Conservation (phyloP, 2,113 vertebrate genomes). For the Rousettus leschenaultii region DNA sequence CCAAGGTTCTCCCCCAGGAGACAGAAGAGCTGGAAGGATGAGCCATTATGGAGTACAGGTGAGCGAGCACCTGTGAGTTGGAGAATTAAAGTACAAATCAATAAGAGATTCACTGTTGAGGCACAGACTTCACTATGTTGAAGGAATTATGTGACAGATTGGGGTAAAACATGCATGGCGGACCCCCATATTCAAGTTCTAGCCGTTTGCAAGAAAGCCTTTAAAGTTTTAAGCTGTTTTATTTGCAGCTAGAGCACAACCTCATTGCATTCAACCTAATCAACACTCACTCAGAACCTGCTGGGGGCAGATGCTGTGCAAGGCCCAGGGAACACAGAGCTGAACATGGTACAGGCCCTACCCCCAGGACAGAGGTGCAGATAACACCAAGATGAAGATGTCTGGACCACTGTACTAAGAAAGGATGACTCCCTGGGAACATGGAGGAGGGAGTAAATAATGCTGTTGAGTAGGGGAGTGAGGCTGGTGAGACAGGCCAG, state of each 20-base stretch:
- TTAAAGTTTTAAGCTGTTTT: background rate
- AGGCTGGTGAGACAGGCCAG: background rate
- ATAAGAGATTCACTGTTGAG: background rate
- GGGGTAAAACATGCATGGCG: background rate
- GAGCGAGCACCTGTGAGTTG: background rate
- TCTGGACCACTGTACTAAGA: accelerated
- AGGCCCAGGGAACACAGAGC: background rate
- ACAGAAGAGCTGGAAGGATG: background rate
- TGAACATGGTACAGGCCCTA: background rate
- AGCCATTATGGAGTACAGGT: background rate
- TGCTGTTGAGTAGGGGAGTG: background rate
- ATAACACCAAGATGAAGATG: background rate
- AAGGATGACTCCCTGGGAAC: background rate
- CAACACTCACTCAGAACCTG: background rate
- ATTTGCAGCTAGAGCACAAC: background rate
- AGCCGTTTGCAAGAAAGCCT: background rate
- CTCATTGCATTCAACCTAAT: background rate
- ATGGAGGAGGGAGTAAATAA: background rate
- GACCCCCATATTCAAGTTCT: background rate
- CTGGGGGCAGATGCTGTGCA: background rate
- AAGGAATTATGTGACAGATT: background rate
- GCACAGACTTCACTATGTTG: background rate
- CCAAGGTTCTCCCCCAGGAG: background rate
- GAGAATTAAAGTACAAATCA: background rate
- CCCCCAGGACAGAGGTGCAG: background rate